Conservation (phyloP, 1,140 invertebrate species). For the Tetramorium alpestre region DNA sequence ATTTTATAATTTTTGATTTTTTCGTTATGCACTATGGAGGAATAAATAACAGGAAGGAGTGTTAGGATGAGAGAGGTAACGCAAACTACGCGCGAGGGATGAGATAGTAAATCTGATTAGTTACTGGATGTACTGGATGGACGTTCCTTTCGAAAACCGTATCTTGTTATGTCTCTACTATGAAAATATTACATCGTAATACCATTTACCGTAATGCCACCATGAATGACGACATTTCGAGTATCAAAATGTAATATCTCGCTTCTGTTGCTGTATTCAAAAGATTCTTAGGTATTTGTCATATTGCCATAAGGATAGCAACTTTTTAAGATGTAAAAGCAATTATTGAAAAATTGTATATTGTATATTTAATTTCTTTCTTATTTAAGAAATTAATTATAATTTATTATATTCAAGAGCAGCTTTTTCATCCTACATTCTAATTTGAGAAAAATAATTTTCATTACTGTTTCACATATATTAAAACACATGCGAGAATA, state of each 20-base stretch:
- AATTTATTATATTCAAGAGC: neutral
- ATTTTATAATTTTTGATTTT: slow-evolving; percentile 55
- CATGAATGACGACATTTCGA: neutral
- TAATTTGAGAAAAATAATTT: neutral
- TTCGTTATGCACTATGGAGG: neutral
- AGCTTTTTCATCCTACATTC: neutral
- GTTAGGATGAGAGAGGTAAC: no score
- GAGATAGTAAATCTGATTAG: no score
- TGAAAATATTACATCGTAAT: neutral
- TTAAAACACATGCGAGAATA: neutral
- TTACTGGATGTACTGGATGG: no score
- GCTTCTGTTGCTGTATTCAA: no score
- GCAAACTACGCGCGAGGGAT: no score
- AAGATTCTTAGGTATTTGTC: no score
- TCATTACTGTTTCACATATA: neutral
- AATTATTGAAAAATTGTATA: neutral
- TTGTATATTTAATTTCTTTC: neutral
- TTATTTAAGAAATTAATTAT: neutral
- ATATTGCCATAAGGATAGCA: neutral
- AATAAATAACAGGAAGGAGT: no score
- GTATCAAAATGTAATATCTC: neutral
- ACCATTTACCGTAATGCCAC: neutral
- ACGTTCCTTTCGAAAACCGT: neutral
- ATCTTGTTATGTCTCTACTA: neutral
- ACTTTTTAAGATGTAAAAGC: neutral